Percentiles rank a stretch among this genome's conserved stretches.
phyloP scores from a whole-genome alignment of 2,888 invertebrate species.

The Luffia ferchaultella region DNA sequence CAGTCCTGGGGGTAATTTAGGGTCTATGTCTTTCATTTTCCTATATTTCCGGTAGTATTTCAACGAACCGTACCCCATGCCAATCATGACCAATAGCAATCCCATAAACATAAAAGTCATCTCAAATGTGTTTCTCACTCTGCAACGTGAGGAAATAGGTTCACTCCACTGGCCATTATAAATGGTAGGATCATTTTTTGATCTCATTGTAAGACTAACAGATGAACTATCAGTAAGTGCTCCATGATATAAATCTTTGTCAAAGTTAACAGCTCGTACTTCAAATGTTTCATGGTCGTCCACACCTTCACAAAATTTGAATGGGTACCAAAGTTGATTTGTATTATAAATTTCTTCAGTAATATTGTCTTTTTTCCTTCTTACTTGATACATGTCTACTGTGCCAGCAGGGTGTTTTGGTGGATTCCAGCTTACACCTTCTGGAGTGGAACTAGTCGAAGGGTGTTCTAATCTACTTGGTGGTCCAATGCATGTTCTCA shows the following conservation, averaged over 20 bases:
- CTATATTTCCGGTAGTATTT: constrained; percentile 69
- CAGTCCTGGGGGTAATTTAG: constrained; percentile 72
- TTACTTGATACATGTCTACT: constrained; percentile 66
- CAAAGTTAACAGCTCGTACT: constrained; percentile 49
- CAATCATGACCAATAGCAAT: constrained; percentile 30
- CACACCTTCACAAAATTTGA: constrained; percentile 39
- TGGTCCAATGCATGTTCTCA: constrained; percentile 70
- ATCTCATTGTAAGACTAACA: constrained; percentile 25
- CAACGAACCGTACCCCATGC: constrained; percentile 35
- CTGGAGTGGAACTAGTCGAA: constrained; percentile 28
- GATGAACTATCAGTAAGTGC: constrained; percentile 26
- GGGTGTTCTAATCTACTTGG: constrained; percentile 50
- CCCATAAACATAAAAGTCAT: constrained; percentile 38
- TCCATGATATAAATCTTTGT: constrained; percentile 38
- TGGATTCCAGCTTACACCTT: constrained; percentile 51
- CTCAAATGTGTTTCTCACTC: constrained; percentile 32
- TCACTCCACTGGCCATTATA: constrained; percentile 49
- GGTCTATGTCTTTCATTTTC: constrained; percentile 73
- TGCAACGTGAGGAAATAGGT: constrained; percentile 20
- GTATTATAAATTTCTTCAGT: constrained; percentile 31
- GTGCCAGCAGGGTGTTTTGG: constrained; percentile 61
- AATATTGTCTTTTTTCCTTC: constrained; percentile 35
- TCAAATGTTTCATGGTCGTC: constrained; percentile 38
- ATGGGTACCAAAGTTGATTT: constrained; percentile 24
- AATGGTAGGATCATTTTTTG: constrained; percentile 13